Evolutionary conservation across 2,113 vertebrate genomes (phyloP), one percentile per base, ranked within the genome.

Genomic region (Tretioscincus oriximinensis): DNA sequence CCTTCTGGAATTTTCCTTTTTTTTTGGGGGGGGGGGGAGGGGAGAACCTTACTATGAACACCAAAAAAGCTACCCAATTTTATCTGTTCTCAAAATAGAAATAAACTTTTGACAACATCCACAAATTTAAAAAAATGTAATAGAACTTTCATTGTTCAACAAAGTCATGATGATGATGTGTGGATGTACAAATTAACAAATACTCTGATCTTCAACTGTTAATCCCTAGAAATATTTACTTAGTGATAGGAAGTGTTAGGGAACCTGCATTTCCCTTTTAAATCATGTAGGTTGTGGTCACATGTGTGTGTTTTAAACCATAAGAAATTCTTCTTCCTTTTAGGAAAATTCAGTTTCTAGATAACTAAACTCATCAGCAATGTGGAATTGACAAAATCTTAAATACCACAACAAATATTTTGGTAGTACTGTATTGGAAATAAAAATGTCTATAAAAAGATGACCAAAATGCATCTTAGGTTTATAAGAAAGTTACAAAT

Each of bases 261-360:
- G 72, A 63, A 7, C 0, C 28, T 28, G 31, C 9, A 14, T 58
- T 65, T n/a, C 64, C 12, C 60, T 68, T 63, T 20, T 71, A 47
- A 78, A 26, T 45, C 31, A 9, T 21, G 35, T 41, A 41, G 35
- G 35, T 41, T 41, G 35, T 41, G 35, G 35, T 41, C 35, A 41
- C 35, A 41, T 41, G 35, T 41, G 35, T 5, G 5, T n/a, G 35
- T 41, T 41, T 41, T 41, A 41, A 41, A 41, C 35, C 35, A 41
- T n/a, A n/a, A n/a, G n/a, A 82, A 82, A 69, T 69, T 70, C 73
- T 75, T 74, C 73, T 70, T 41, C 29, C 68, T 29, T 54, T 26
- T 71, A 47, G 35, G 67, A 64, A 24, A 26, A 5, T 63, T 35
- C 4, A 9, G 20, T 76, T 54, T 70, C 66, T 47, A 45, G 41